A percentile compares a stretch with the other conserved stretches of the same genome.
Evolutionary conservation across 2,888 invertebrate species (phyloP).

Genomic region (Dasysyrphus albostriatus): DNA sequence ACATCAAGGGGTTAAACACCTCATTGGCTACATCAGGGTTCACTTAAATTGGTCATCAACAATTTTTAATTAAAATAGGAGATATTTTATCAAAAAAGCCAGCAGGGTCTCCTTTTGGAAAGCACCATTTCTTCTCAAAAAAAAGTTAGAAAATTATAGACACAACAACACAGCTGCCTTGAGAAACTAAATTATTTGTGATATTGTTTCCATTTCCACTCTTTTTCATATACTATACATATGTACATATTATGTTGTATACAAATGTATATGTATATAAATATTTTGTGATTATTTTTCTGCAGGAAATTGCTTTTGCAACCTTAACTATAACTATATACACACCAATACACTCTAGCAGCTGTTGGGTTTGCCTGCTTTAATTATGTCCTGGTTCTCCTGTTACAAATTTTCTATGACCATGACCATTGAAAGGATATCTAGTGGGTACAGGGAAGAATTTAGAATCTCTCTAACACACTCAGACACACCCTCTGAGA

Average conservation of each 20-base stretch:
- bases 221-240: background rate
- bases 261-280: slow-evolving; percentile 3
- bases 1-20: slow-evolving; percentile 33
- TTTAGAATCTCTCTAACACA: slow-evolving; percentile 50
- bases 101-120: slow-evolving; percentile 28
- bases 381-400: slow-evolving; percentile 62
- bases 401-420: slow-evolving; percentile 44
- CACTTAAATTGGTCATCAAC: slow-evolving; percentile 60
- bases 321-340: slow-evolving; percentile 43
- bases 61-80: slow-evolving; percentile 67
- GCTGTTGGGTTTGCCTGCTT: slow-evolving; percentile 55
- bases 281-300: slow-evolving; percentile 47
- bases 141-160: slow-evolving; percentile 30
- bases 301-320: slow-evolving; percentile 67
- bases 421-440: slow-evolving; percentile 39
- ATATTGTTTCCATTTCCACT: slow-evolving; percentile 40
- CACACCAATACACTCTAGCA: slow-evolving; percentile 46
- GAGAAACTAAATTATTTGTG: slow-evolving; percentile 25
- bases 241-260: background rate
- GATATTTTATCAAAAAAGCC: slow-evolving; percentile 29
- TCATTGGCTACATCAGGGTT: slow-evolving; percentile 30
- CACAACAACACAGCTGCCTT: slow-evolving; percentile 44
- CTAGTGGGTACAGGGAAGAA: slow-evolving; percentile 27
- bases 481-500: slow-evolving; percentile 14
- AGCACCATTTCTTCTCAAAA: slow-evolving; percentile 27